Percentiles rank a stretch among this genome's conserved stretches.
These are phyloP conservation scores for Falco biarmicus DNA, from an alignment of 2,797 vertebrate genomes.

Conservation along the genomic window DNA sequence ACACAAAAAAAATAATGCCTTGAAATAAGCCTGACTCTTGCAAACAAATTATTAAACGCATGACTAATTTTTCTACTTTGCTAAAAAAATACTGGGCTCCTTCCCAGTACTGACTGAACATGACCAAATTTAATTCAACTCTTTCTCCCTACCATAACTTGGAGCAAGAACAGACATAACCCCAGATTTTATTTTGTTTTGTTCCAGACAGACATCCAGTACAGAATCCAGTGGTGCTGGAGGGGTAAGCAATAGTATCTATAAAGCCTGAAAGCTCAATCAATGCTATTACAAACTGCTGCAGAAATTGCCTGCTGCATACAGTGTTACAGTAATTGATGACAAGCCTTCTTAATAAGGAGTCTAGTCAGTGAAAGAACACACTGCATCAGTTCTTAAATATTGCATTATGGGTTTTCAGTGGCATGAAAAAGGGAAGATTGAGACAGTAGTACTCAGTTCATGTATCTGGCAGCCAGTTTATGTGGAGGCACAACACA, in stretches of 20 bases:
- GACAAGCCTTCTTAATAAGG: slow-evolving; percentile 25
- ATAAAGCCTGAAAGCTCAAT: slow-evolving; percentile 19
- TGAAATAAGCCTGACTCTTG: slow-evolving; percentile 23
- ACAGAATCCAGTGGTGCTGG: not conserved
- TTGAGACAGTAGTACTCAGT: not conserved
- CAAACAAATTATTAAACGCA: slow-evolving; percentile 38
- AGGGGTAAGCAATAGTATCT: not conserved
- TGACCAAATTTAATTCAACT: slow-evolving; percentile 17
- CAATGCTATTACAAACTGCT: not conserved
- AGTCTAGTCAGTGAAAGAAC: slow-evolving; percentile 42
- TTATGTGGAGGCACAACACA: not conserved
- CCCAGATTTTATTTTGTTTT: slow-evolving; percentile 20
- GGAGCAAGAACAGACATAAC: slow-evolving; percentile 36
- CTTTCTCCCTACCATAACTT: slow-evolving; percentile 42
- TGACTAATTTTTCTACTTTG: slow-evolving; percentile 43
- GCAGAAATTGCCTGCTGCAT: slow-evolving; percentile 3
- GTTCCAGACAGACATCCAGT: slow-evolving; percentile 6
- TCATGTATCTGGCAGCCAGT: not conserved
- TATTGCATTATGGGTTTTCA: slow-evolving; percentile 6
- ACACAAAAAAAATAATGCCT: slow-evolving; percentile 17
- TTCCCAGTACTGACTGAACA: slow-evolving; percentile 39
- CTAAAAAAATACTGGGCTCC: slow-evolving; percentile 52
- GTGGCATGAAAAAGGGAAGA: not conserved
- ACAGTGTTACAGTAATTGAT: not conserved
- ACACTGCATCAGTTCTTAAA: slow-evolving; percentile 2